Percentiles rank a stretch among this genome's conserved stretches.
Evolutionary conservation across 1,140 invertebrate species (phyloP).

Genomic region (Diachasma alloeum): DNA sequence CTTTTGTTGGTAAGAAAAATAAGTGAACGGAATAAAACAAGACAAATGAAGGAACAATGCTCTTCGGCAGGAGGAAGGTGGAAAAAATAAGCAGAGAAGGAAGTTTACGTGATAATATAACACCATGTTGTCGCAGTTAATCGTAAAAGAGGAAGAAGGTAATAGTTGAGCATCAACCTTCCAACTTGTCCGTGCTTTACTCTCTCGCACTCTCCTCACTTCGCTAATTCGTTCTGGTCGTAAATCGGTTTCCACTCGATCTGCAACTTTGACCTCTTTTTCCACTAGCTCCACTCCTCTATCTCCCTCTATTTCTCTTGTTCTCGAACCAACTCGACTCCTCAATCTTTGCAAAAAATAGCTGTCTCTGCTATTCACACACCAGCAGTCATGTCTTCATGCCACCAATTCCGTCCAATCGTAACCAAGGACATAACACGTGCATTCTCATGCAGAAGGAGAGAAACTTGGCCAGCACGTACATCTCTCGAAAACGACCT

Average conservation of each 20-base stretch:
- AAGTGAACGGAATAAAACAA: background rate
- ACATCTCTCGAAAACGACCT: background rate
- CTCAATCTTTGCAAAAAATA: background rate
- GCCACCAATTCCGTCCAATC: background rate
- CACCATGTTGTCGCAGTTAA: background rate
- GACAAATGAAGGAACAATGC: background rate
- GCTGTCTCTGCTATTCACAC: background rate
- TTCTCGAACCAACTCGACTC: background rate
- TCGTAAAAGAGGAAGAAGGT: constrained; percentile 5
- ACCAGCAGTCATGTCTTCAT: background rate
- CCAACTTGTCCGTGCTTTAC: background rate
- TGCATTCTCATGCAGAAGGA: background rate
- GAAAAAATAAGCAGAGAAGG: background rate
- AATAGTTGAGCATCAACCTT: background rate
- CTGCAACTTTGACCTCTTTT: background rate
- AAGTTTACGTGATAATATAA: background rate
- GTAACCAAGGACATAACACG: background rate
- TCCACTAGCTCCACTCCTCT: background rate
- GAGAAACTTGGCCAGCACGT: background rate
- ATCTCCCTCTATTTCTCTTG: background rate
- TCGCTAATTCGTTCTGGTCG: background rate
- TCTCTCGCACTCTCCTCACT: background rate
- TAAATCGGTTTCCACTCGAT: constrained; percentile 2
- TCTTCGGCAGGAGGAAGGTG: background rate
- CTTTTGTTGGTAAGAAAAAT: background rate